Conservation (phyloP, 2,113 vertebrate species). For the Probosciger aterrimus region DNA sequence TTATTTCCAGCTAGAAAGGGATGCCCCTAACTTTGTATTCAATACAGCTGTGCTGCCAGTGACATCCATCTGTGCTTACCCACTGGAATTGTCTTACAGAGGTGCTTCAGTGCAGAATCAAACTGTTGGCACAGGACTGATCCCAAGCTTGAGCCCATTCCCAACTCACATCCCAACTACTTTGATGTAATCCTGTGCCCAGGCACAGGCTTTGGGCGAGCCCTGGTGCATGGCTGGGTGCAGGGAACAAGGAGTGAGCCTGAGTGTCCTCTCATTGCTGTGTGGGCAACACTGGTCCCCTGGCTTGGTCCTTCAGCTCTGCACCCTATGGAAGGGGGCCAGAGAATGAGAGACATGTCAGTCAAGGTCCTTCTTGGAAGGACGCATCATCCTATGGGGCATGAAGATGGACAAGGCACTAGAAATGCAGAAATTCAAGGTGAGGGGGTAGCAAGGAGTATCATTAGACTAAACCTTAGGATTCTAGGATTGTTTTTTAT, state of each 20-base stretch:
- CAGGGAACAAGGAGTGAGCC: background rate
- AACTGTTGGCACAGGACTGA: background rate
- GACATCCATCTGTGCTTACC: background rate
- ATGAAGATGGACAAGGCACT: background rate
- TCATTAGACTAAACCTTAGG: background rate
- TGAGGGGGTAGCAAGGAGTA: background rate
- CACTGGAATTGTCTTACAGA: background rate
- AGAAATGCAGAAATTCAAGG: background rate
- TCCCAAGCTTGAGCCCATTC: background rate
- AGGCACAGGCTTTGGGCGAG: background rate
- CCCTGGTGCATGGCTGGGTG: background rate
- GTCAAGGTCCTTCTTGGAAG: background rate
- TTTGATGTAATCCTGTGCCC: background rate
- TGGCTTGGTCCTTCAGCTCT: background rate
- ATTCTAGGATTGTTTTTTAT: background rate
- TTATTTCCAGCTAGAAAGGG: background rate
- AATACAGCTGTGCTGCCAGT: fast-evolving
- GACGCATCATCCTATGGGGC: too few relatives aligned
- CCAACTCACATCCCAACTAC: background rate
- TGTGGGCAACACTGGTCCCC: fast-evolving
- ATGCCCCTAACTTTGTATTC: background rate
- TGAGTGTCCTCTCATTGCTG: background rate
- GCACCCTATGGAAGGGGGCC: background rate
- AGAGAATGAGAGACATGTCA: background rate
- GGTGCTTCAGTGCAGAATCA: background rate